Conservation (phyloP, 2,797 vertebrate genomes). For the Florisuga fusca region DNA sequence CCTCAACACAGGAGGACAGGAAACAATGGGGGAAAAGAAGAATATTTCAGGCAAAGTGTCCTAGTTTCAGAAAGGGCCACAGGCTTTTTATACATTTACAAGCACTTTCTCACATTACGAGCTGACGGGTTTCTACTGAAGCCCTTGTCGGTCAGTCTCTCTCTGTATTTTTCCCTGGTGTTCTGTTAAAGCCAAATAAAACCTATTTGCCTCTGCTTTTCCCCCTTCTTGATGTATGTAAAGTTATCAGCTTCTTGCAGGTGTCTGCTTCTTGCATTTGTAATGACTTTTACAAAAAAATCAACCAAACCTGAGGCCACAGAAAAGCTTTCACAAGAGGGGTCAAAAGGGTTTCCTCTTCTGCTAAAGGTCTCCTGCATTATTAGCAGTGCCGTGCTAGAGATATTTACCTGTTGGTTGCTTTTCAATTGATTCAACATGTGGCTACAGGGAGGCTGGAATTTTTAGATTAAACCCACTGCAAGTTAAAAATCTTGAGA, state of each 20-base stretch:
- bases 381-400: conserved; percentile 58
- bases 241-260: conserved; percentile 58
- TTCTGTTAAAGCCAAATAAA: conserved; percentile 56
- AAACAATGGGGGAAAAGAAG: conserved; percentile 14
- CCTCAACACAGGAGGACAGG: conserved; percentile 26
- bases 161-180: conserved; percentile 41
- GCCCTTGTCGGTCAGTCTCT: conserved; percentile 37
- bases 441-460: conserved; percentile 38
- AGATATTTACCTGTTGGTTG: conserved; percentile 73
- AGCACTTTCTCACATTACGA: conserved; percentile 68
- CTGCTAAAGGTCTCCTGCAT: conserved; percentile 42
- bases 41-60: conserved; percentile 35
- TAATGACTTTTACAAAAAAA: conserved; percentile 46
- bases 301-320: conserved; percentile 5
- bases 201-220: conserved; percentile 58
- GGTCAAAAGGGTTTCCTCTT: conserved; percentile 70
- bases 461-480: conserved; percentile 41
- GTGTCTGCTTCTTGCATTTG: conserved; percentile 64
- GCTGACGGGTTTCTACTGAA: conserved; percentile 26
- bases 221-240: conserved; percentile 44
- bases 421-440: conserved; percentile 72
- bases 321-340: conserved; percentile 57
- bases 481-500: conserved; percentile 7
- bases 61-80: background rate
- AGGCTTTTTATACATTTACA: conserved; percentile 41